Base-by-base conservation (phyloP, 2,797 vertebrate genomes). In the Amblyopsis hoosieri region DNA sequence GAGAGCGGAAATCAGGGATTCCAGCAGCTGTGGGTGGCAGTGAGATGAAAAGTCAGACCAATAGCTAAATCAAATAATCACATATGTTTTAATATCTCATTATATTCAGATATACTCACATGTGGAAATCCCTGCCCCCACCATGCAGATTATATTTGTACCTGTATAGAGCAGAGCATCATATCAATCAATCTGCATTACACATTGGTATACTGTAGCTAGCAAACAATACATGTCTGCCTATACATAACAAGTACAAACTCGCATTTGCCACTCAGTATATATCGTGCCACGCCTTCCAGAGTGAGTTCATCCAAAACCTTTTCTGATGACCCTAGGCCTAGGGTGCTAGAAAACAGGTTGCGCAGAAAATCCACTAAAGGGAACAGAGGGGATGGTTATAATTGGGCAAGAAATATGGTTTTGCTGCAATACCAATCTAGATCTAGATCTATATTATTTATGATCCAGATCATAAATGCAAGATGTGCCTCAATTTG, bases 81-180 rank as follows among this genome's bases (percentile, higher is more conserved):
- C 0, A 50, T 1, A 17, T 4, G 50, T 60, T 42, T 3, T 31
- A 54, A 63, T 5, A 10, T 1, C 46, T 53, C 23, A 45, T 14
- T 48, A 52, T 62, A 58, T 29, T 3, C 0, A 42, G 8, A 49
- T 14, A 71, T 13, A 93, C 96, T 95, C 69, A 98, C 96, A 95
- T 0, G 96, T 98, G 13, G 96, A 98, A 88, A 98, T 97, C 65
- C 96, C 96, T 11, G 96, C 96, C 70, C 96, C 96, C 50, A 96
- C 96, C 94, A 98, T 93, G 75, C 94, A 98, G 78, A 96, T 83
- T 13, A 98, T 86, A 58, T 92, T 95, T 83, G 92, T 94, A 85
- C 96, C 96, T 98, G 83, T 51, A 55, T 64, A 68, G 10, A 67
- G 13, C 23, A 80, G 53, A 76, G 17, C 60, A 60, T 15, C 57